phyloP scores from a whole-genome alignment of 64 coral and sea anemone genomes.

The Hydrozoanthus tunicans region DNA sequence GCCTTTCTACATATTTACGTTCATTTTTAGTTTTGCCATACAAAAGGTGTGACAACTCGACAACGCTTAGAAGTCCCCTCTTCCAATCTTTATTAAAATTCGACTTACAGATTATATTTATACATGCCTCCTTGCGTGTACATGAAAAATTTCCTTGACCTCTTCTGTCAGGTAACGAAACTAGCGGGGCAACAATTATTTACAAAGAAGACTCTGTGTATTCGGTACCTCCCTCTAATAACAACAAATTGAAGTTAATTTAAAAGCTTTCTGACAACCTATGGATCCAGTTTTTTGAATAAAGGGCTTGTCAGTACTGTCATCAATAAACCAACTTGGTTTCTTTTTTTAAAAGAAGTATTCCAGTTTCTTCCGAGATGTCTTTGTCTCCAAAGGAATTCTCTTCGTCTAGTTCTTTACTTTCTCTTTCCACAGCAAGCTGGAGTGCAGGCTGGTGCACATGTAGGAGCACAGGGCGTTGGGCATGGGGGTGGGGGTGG shows the following conservation, averaged over 20 bases:
- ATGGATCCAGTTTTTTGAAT: background rate
- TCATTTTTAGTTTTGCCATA: too few relatives aligned
- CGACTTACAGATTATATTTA: too few relatives aligned
- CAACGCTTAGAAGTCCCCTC: too few relatives aligned
- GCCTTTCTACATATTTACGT: too few relatives aligned
- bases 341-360: background rate
- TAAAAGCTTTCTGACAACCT: conserved; percentile 40
- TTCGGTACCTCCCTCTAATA: conserved; percentile 43
- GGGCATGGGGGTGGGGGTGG: conserved; percentile 60
- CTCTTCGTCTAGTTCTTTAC: conserved; percentile 51
- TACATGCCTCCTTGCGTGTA: too few relatives aligned
- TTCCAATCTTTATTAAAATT: too few relatives aligned
- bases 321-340: conserved; percentile 12
- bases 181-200: conserved; percentile 60
- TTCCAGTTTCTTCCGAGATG: conserved; percentile 33
- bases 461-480: conserved; percentile 50
- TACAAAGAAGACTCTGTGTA: conserved; percentile 51
- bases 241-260: conserved; percentile 42
- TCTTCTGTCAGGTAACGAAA: background rate
- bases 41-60: too few relatives aligned
- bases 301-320: conserved; percentile 20
- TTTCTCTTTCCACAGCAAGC: background rate
- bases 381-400: conserved; percentile 13
- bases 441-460: conserved; percentile 47
- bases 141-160: too few relatives aligned